These are phyloP conservation scores for Eospalax fontanierii DNA, from an alignment of 2,797 vertebrate genomes.

Conservation along the genomic window DNA sequence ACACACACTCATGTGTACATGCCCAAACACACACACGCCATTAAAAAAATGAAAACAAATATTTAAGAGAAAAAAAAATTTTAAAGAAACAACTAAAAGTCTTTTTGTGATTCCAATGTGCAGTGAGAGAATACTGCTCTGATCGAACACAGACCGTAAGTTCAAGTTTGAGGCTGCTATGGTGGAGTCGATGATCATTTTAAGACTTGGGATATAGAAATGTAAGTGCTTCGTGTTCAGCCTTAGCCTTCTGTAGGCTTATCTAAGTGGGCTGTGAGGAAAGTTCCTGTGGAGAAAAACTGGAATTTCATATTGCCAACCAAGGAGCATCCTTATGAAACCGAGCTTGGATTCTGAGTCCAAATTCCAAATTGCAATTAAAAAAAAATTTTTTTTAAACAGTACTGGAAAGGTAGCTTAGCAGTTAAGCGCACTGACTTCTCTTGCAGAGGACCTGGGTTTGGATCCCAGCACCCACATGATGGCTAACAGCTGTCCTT, in stretches of 20 bases:
- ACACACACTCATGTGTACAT: neutral
- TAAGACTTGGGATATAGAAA: neutral
- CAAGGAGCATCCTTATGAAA: neutral
- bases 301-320: neutral
- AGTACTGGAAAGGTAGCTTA: too few relatives aligned
- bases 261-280: neutral
- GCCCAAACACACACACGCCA: neutral
- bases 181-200: neutral
- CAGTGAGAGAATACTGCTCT: neutral
- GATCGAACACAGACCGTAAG: neutral
- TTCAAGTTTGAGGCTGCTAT: neutral
- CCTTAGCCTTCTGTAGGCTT: neutral
- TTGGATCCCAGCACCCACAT: too few relatives aligned
- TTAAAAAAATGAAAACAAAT: neutral
- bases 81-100: too few relatives aligned
- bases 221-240: neutral
- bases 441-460: too few relatives aligned
- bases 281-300: neutral
- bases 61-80: neutral
- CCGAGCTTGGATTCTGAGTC: neutral
- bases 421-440: too few relatives aligned
- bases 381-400: too few relatives aligned
- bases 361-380: neutral
- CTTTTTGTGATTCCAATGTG: neutral
- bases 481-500: too few relatives aligned